Evolutionary conservation across 2,797 vertebrate species (phyloP), one percentile per base, ranked within the genome.

Genomic region (Catharus ustulatus): DNA sequence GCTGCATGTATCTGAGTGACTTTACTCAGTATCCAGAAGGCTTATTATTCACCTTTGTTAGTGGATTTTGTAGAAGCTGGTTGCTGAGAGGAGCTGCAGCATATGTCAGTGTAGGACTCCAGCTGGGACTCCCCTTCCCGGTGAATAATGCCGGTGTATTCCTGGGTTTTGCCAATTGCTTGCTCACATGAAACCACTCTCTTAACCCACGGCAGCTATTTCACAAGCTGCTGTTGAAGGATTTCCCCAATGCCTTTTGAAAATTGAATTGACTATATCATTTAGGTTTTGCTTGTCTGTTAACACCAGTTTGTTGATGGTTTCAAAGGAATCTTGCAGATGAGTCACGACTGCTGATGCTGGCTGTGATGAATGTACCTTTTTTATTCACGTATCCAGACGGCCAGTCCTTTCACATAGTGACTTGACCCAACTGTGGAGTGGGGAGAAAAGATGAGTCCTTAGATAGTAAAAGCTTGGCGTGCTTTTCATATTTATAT

Each of bases 1-100:
- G 43, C 40, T 87, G n/a, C 0, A 0, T 42, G 15, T 10, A 34
- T 36, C 13, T 43, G 71, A 40, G 17, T 0, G 9, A 43, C 29
- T 75, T 64, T 58, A 17, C 27, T 16, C 19, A 4, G 22, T 87
- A 34, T 43, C 51, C 77, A n/a, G 49, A 42, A 81, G 46, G 38
- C 43, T 51, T 61, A 7, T 61, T 89, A 38, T 79, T 52, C 81
- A 87, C 40, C 27, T 83, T 42, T 9, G 10, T 64, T 30, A 61
- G 74, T 4, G 21, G 66, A 17, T 72, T 81, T 71, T 81, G 67
- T 29, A 40, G 43, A 46, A 69, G 36, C 6, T 22, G 7, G 34
- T 27, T 51, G 45, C 67, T 82, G 78, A 76, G 66, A 92, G 68
- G 46, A 87, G 67, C 43, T 0, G 0, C 55, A 92, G 63, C 71